phyloP scores from a whole-genome alignment of 2,113 vertebrate genomes.

The Rhipidura dahli region DNA sequence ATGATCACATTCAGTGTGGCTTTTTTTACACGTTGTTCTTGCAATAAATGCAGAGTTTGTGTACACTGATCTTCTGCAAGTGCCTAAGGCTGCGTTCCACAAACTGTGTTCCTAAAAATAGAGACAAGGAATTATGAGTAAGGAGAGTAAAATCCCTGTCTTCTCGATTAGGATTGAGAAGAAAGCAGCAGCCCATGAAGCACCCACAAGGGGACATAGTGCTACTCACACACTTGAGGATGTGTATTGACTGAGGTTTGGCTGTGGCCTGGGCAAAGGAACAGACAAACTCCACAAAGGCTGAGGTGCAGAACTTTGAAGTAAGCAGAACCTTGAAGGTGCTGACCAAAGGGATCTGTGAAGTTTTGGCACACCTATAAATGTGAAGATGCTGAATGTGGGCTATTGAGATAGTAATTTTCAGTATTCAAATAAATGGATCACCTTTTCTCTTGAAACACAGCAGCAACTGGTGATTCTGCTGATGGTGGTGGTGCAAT shows the following conservation, averaged over 20 bases:
- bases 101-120: neutral
- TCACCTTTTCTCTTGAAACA: neutral
- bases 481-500: neutral
- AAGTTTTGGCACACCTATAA: neutral
- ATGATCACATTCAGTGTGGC: neutral
- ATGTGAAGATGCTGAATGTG: neutral
- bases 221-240: neutral
- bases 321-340: neutral
- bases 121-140: neutral
- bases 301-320: neutral
- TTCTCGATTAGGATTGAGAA: neutral
- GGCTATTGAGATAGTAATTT: neutral
- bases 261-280: neutral
- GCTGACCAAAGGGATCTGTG: neutral
- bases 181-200: neutral
- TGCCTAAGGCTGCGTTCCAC: neutral
- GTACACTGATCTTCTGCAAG: neutral
- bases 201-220: neutral
- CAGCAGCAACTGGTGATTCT: neutral
- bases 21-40: neutral
- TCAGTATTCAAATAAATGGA: neutral
- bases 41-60: neutral
- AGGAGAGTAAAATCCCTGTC: neutral
- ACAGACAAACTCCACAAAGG: neutral
- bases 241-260: neutral